Evolutionary conservation across 2,888 invertebrate species (phyloP).

Genomic region (Hyposoter dolosus): DNA sequence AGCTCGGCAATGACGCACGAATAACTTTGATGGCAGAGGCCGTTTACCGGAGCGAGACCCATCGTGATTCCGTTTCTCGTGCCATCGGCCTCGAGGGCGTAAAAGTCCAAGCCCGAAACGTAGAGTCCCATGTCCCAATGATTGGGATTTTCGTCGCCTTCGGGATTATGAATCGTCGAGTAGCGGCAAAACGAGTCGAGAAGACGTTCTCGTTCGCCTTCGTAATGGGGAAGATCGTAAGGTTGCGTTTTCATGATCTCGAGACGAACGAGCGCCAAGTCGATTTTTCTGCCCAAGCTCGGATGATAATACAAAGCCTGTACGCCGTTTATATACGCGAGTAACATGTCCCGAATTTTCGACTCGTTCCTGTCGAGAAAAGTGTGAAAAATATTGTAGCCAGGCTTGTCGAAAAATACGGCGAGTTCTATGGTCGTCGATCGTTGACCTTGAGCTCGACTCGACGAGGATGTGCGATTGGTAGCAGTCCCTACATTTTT

Average conservation of each 20-base stretch:
- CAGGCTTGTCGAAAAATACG: slow-evolving; percentile 1
- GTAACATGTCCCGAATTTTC: slow-evolving; percentile 90
- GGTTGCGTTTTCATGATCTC: slow-evolving; percentile 90
- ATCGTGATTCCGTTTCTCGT: slow-evolving; percentile 90
- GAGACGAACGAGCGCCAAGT: slow-evolving; percentile 89
- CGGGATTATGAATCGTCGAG: slow-evolving; percentile 88
- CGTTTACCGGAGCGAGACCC: slow-evolving; percentile 93
- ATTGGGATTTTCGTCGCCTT: slow-evolving; percentile 88
- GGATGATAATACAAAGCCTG: slow-evolving; percentile 93
- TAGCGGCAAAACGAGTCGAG: slow-evolving; percentile 92
- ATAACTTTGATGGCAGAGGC: slow-evolving; percentile 90
- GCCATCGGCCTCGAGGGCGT: slow-evolving; percentile 89
- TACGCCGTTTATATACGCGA: slow-evolving; percentile 92
- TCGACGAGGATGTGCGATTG: not conserved
- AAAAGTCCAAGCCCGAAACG: slow-evolving; percentile 92
- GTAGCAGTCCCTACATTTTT: not conserved
- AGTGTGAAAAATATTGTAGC: slow-evolving; percentile 86
- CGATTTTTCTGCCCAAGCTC: slow-evolving; percentile 88
- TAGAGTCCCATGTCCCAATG: slow-evolving; percentile 94
- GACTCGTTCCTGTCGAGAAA: slow-evolving; percentile 89
- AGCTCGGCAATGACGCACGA: slow-evolving; percentile 93
- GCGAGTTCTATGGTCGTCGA: not conserved
- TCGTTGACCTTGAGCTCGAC: not conserved
- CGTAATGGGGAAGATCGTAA: slow-evolving; percentile 87
- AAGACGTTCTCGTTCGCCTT: slow-evolving; percentile 89